phyloP scores from a whole-genome alignment of 2,888 invertebrate species.

The Rhagium mordax region DNA sequence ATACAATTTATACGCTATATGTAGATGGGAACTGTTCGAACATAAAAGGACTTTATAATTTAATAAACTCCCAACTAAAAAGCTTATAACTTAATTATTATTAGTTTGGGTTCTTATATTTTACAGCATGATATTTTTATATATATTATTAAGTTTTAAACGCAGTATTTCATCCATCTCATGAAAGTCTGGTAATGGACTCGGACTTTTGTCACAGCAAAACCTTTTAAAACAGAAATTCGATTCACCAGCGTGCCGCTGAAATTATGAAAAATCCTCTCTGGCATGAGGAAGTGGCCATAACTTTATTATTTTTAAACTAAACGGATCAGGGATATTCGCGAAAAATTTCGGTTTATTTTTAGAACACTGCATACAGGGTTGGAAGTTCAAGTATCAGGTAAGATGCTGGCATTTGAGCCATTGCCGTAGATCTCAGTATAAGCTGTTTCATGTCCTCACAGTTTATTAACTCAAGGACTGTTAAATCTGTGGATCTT shows the following conservation, averaged over 20 bases:
- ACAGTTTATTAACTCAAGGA: too few relatives aligned
- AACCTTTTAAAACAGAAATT: background rate
- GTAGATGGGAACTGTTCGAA: conserved; percentile 63
- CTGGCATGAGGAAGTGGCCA: background rate
- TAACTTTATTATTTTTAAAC: background rate
- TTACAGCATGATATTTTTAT: conserved; percentile 37
- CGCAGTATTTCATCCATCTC: background rate
- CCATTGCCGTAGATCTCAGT: too few relatives aligned
- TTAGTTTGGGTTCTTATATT: conserved; percentile 47
- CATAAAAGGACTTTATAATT: conserved; percentile 65
- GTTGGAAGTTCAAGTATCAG: too few relatives aligned
- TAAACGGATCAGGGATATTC: too few relatives aligned
- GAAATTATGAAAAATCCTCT: background rate
- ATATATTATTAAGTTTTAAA: background rate
- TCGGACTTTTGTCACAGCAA: background rate
- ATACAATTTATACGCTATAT: conserved; percentile 65
- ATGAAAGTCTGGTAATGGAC: background rate
- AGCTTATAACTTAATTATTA: conserved; percentile 61
- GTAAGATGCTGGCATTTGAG: too few relatives aligned
- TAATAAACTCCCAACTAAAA: conserved; percentile 63
- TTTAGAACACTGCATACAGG: too few relatives aligned
- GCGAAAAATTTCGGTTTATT: background rate
- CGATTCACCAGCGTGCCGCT: background rate
- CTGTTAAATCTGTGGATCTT: too few relatives aligned
- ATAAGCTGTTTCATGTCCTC: too few relatives aligned